A percentile compares a stretch with the other conserved stretches of the same genome.
phyloP scores from a whole-genome alignment of 2,797 vertebrate species.

The Sebastes umbrosus region DNA sequence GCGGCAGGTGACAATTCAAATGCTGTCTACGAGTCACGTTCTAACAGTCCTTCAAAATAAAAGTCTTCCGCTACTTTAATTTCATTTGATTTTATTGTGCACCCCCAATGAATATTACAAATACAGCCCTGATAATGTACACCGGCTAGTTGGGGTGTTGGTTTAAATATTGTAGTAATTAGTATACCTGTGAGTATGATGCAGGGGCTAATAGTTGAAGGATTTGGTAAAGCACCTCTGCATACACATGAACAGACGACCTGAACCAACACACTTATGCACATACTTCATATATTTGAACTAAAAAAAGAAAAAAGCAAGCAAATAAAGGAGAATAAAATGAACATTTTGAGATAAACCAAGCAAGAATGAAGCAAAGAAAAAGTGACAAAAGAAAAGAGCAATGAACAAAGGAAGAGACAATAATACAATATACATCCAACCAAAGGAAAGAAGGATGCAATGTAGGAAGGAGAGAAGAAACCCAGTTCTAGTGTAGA shows the following conservation, averaged over 20 bases:
- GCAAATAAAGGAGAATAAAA: not conserved
- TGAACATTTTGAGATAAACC: not conserved
- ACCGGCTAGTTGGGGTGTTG: conserved; percentile 10
- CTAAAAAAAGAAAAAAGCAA: not conserved
- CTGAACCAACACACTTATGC: not conserved
- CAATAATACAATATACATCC: not conserved
- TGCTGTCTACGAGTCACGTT: not conserved
- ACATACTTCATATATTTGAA: not conserved
- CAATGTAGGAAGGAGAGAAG: not conserved
- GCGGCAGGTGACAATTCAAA: not conserved
- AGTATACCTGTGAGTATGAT: conserved; percentile 1
- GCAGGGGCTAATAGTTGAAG: not conserved
- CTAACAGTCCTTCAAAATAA: no score
- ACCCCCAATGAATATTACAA: not conserved
- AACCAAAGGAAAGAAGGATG: not conserved
- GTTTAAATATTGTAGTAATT: conserved; percentile 36
- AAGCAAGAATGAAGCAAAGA: not conserved
- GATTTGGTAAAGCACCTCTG: not conserved
- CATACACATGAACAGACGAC: not conserved
- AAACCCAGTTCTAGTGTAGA: not conserved
- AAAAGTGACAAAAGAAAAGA: not conserved
- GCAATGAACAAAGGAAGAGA: not conserved
- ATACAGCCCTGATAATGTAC: conserved; percentile 8
- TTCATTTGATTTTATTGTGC: not conserved
- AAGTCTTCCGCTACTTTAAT: not conserved